Conservation (phyloP, 2,888 invertebrate species). For the Sarcophaga carnaria region DNA sequence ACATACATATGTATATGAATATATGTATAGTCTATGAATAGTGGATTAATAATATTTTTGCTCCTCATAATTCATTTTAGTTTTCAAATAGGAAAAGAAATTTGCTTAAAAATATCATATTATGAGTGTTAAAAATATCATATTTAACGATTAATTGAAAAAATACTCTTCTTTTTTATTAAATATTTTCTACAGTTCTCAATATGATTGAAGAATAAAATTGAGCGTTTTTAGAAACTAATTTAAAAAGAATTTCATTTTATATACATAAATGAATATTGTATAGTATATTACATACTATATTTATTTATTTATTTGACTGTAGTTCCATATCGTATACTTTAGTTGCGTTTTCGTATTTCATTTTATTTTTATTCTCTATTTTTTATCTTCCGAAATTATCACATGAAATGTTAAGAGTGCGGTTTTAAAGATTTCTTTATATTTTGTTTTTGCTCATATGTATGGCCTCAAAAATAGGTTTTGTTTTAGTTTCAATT, state of each 20-base stretch:
- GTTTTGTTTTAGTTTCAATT: neutral
- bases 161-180: neutral
- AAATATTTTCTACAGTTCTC: neutral
- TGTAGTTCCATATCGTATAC: slow-evolving; percentile 45
- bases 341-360: slow-evolving; percentile 38
- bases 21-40: too few species aligned
- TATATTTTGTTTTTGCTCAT: neutral
- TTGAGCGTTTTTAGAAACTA: slow-evolving; percentile 47
- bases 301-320: slow-evolving; percentile 20
- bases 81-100: slow-evolving; percentile 8
- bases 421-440: neutral
- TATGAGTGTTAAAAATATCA: neutral
- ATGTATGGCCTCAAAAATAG: slow-evolving; percentile 4
- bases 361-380: slow-evolving; percentile 18
- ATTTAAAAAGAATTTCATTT: neutral
- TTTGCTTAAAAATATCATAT: neutral
- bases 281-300: slow-evolving; percentile 8
- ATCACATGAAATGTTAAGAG: slow-evolving; percentile 61
- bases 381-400: slow-evolving; percentile 32
- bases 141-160: slow-evolving; percentile 12
- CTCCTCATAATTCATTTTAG: neutral
- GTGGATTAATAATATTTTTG: neutral
- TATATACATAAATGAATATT: neutral
- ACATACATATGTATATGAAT: neutral
- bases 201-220: slow-evolving; percentile 48